These are phyloP conservation scores for Dasysyrphus albostriatus DNA, from an alignment of 2,888 invertebrate genomes.

Conservation along the genomic window DNA sequence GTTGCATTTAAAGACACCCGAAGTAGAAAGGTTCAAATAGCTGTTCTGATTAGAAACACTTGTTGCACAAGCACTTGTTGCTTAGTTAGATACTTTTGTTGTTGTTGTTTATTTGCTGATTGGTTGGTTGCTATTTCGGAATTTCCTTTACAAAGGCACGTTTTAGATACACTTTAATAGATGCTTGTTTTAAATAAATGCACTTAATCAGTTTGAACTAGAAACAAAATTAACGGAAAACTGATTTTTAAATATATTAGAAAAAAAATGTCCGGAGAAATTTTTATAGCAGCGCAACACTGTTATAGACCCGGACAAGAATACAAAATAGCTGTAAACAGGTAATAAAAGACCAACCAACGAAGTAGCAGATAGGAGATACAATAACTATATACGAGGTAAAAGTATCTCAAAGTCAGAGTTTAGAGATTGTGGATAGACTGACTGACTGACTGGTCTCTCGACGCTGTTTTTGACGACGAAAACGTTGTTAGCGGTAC, in stretches of 20 bases:
- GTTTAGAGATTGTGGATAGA: constrained; percentile 30
- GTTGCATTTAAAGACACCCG: constrained; percentile 28
- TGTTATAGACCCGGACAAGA: constrained; percentile 35
- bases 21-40: neutral
- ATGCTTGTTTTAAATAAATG: constrained; percentile 6
- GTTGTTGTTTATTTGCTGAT: constrained; percentile 13
- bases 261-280: constrained; percentile 58
- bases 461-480: constrained; percentile 33
- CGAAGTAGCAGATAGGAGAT: constrained; percentile 37
- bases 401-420: constrained; percentile 64
- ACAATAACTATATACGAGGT: constrained; percentile 55
- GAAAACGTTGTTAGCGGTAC: constrained; percentile 68
- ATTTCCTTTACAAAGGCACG: constrained; percentile 58
- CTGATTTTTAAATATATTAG: constrained; percentile 3
- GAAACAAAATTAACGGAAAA: constrained; percentile 32
- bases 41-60: constrained; percentile 41
- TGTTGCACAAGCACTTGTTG: constrained; percentile 68
- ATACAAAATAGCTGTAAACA: constrained; percentile 44
- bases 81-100: constrained; percentile 10
- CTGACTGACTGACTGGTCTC: constrained; percentile 50
- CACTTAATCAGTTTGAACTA: constrained; percentile 39
- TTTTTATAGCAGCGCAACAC: constrained; percentile 48
- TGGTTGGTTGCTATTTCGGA: constrained; percentile 25
- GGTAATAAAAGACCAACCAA: constrained; percentile 54
- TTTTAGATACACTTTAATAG: constrained; percentile 19